Evolutionary conservation across 1,140 invertebrate species (phyloP), one percentile per base, ranked within the genome.

Genomic region (Lutraria rhynchaena): DNA sequence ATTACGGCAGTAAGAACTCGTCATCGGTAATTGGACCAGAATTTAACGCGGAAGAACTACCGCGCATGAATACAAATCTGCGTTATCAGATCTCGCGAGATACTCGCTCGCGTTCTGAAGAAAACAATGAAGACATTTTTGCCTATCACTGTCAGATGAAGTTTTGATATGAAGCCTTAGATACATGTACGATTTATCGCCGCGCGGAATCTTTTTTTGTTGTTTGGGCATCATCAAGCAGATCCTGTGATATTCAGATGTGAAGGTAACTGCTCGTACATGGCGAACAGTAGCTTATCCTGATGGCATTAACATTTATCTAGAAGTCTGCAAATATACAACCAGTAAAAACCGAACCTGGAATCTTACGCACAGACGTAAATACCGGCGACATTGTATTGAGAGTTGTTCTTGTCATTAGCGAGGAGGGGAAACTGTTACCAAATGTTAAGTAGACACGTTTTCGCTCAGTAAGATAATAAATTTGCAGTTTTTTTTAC

Each of bases 91-190:
- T 60, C 57, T 58, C 71, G 53, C 55, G 71, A 44, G 53, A 60
- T 57, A 60, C 71, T 74, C 53, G 35, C 19, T 55, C n/a, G 53
- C 67, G 67, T 70, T 70, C 67, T 15, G 41, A 41, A 9, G 27
- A 70, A 27, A 35, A 60, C 71, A 35, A 58, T 74, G 53, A 60
- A 37, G 71, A 74, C 71, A 44, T 74, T 74, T 74, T 60, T 44
- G 41, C 55, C 17, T 41, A 41, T 60, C 33, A 7, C 55, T 60
- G 71, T 74, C 71, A 74, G 55, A 74, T 60, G 22, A 60, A 31
- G 57, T 74, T 74, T 74, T 51, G 71, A 60, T 60, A 60, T 9
- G 3, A 41, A 41, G n/a, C 22, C 22, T 22, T 22, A 27, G 71
- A 44, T 37, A 31, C 57, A 58, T 74, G 71, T 74, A 60, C 7